These are phyloP conservation scores for Leptinotarsa tumamoca DNA, from an alignment of 2,888 invertebrate species.

Conservation along the genomic window DNA sequence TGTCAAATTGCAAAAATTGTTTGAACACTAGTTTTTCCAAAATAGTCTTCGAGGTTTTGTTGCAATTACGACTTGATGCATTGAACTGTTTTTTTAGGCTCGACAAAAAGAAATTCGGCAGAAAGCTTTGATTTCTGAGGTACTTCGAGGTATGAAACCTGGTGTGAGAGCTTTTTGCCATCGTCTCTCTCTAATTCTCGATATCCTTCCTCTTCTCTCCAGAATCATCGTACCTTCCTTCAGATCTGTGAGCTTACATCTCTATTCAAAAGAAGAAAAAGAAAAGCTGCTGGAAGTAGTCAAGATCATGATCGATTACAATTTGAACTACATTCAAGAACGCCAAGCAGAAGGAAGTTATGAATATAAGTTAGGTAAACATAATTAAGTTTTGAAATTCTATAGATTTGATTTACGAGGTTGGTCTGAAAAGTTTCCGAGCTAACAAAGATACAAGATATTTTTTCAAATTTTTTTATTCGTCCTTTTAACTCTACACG, in stretches of 20 bases:
- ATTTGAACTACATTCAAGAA: conserved; percentile 86
- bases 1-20: too few species aligned
- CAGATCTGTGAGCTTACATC: conserved; percentile 77
- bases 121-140: conserved; percentile 71
- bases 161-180: conserved; percentile 66
- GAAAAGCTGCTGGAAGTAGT: conserved; percentile 78
- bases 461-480: too few species aligned
- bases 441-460: too few species aligned
- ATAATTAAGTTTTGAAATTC: too few species aligned
- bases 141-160: conserved; percentile 75
- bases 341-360: conserved; percentile 83
- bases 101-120: conserved; percentile 68
- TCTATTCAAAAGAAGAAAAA: conserved; percentile 81
- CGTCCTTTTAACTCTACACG: too few species aligned
- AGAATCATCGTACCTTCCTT: conserved; percentile 80
- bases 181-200: conserved; percentile 71
- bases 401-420: too few species aligned
- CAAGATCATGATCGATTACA: conserved; percentile 89
- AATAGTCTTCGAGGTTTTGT: too few species aligned
- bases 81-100: conserved; percentile 65
- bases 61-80: background rate
- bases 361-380: conserved; percentile 68
- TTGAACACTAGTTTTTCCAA: too few species aligned
- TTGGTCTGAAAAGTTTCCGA: too few species aligned
- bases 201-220: conserved; percentile 79